Conservation (phyloP, 2,888 invertebrate genomes). For the Lithophane socia region DNA sequence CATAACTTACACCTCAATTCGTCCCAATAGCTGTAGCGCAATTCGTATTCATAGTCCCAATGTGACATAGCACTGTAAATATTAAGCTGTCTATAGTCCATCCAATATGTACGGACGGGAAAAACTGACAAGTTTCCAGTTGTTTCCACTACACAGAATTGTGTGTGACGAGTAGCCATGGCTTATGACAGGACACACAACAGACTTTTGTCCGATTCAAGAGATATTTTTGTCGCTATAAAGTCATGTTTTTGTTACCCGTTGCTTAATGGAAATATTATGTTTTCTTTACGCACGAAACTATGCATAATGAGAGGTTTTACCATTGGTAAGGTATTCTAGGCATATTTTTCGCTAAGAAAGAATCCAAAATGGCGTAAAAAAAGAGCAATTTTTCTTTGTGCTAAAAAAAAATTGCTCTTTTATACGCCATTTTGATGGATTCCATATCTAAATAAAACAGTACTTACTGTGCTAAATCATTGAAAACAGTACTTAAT, state of each 20-base stretch:
- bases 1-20: neutral
- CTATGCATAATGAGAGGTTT: neutral
- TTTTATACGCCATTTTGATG: too few relatives aligned
- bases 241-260: neutral
- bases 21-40: neutral
- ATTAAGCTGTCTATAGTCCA: slow-evolving; percentile 35
- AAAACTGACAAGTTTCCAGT: slow-evolving; percentile 38
- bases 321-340: too few relatives aligned
- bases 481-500: too few relatives aligned
- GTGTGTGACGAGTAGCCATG: slow-evolving; percentile 29
- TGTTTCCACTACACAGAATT: slow-evolving; percentile 28
- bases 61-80: slow-evolving; percentile 40
- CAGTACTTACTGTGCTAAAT: too few relatives aligned
- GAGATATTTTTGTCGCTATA: neutral
- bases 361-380: too few relatives aligned
- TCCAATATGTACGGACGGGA: slow-evolving; percentile 41
- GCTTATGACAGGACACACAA: slow-evolving; percentile 21
- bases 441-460: too few relatives aligned
- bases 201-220: slow-evolving; percentile 2
- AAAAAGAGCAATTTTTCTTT: too few relatives aligned
- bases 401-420: too few relatives aligned
- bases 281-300: neutral
- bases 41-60: slow-evolving; percentile 37
- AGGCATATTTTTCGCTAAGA: neutral
- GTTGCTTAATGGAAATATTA: neutral